Base-by-base conservation (phyloP, 2,888 invertebrate genomes). In the Phorcus lineatus region DNA sequence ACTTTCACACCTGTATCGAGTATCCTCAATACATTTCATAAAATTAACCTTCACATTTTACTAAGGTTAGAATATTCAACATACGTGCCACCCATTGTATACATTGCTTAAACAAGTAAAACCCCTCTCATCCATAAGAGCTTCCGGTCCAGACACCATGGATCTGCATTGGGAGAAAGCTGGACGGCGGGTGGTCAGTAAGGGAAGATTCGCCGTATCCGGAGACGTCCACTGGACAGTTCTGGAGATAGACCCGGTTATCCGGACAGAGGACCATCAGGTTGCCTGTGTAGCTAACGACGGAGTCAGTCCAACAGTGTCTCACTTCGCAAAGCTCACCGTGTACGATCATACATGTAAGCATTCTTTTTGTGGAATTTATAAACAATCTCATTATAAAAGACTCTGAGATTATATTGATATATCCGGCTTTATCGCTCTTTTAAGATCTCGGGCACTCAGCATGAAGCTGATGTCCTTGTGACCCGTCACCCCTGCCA, bases 281-380 rank as follows among this genome's bases (percentile, higher is more conserved):
- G 28, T 76, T 13, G 54, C 76, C 9, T 76, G 76, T 31, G 55
- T 76, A 17, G 76, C 76, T 2, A 55, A 55, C 28, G 54, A 76
- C 55, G 19, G 54, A 3, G 22, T 7, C 28, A 55, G 55, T 16
- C 76, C 36, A 4, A 31, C 36, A 3, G 16, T 16, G 31, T 31
- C 54, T 3, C 53, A 76, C n/a, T 54, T 53, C 36, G 76, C 76
- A 11, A 53, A 31, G n/a, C 55, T 76, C 19, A 31, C 53, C 28
- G 24, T 76, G 24, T 76, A 76, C 19, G 76, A 76, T n/a, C 54
- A 55, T n/a, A 76, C 54, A 19, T 31, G 76, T 76, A 36, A 76
- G 76, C 47, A 55, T 55, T 22, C 55, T 2, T 4, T 4, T 55
- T 2, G n/a, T 55, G 3, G n/a, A 6, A 19, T 55, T 55, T n/a